phyloP scores from a whole-genome alignment of 2,888 invertebrate genomes.

The Oligia fasciuncula region DNA sequence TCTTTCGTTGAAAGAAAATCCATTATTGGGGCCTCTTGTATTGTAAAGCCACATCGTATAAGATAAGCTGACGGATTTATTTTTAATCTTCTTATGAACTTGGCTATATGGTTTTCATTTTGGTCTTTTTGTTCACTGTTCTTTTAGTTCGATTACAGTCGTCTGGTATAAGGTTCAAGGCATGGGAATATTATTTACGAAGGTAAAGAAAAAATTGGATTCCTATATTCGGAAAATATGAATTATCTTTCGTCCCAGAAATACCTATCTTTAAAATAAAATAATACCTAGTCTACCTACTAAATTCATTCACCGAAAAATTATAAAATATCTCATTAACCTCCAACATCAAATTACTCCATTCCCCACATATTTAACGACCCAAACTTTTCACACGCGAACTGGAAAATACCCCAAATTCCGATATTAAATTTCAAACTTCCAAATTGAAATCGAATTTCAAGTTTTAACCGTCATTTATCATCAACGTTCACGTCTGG shows the following conservation, averaged over 20 bases:
- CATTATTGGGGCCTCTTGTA: slow-evolving; percentile 62
- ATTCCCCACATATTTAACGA: slow-evolving; percentile 52
- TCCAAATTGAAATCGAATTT: slow-evolving; percentile 65
- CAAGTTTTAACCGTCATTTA: slow-evolving; percentile 69
- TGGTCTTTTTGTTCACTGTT: background rate
- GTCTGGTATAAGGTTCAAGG: background rate
- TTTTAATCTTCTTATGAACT: slow-evolving; percentile 56
- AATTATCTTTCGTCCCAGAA: background rate
- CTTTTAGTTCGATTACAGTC: background rate
- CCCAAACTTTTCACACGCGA: slow-evolving; percentile 58
- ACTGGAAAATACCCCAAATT: slow-evolving; percentile 49
- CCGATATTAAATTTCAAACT: slow-evolving; percentile 62
- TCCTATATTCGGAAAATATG: rapidly evolving
- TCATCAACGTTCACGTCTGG: slow-evolving; percentile 74
- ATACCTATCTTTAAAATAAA: background rate
- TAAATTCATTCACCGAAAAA: slow-evolving; percentile 6
- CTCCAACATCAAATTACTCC: slow-evolving; percentile 33
- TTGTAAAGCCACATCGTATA: slow-evolving; percentile 61
- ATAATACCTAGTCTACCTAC: background rate
- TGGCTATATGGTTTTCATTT: background rate
- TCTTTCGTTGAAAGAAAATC: slow-evolving; percentile 66
- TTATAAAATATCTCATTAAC: slow-evolving; percentile 17
- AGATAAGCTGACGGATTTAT: slow-evolving; percentile 59
- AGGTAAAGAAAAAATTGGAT: too few relatives aligned
- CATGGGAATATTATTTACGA: too few relatives aligned